A percentile compares a stretch with the other conserved stretches of the same genome.
phyloP scores from a whole-genome alignment of 2,113 vertebrate genomes.

The Sceloporus tristichus region DNA sequence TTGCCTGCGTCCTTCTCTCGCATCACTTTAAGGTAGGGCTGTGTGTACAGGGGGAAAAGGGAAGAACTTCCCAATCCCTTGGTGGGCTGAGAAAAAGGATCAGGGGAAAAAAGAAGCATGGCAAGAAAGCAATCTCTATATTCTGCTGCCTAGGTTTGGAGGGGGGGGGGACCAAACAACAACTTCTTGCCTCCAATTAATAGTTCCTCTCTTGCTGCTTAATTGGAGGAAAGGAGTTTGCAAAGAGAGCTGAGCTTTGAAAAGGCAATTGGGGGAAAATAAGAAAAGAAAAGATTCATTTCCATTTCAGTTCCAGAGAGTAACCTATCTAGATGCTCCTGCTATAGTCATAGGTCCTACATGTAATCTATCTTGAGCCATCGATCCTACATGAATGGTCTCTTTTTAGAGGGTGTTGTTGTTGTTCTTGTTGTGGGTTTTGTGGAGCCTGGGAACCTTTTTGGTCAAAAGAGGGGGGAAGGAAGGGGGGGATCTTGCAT shows the following conservation, averaged over 20 bases:
- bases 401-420: conserved; percentile 33
- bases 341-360: no score
- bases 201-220: conserved; percentile 43
- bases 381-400: no score
- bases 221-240: conserved; percentile 46
- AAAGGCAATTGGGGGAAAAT: no score
- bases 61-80: neutral
- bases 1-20: conserved; percentile 73
- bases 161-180: neutral
- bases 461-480: conserved; percentile 64
- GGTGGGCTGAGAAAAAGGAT: conserved; percentile 10
- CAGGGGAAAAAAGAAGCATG: neutral
- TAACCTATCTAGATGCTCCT: no score
- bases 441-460: neutral
- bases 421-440: conserved; percentile 46
- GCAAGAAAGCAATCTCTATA: no score
- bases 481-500: conserved; percentile 34
- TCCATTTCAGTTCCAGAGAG: no score
- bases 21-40: conserved; percentile 63
- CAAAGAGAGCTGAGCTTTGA: conserved; percentile 64
- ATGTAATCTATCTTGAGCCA: no score
- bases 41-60: neutral
- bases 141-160: neutral
- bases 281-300: no score
- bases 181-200: conserved; percentile 43